Conservation (phyloP, 2,113 vertebrate species). For the Pycnonotus jocosus region DNA sequence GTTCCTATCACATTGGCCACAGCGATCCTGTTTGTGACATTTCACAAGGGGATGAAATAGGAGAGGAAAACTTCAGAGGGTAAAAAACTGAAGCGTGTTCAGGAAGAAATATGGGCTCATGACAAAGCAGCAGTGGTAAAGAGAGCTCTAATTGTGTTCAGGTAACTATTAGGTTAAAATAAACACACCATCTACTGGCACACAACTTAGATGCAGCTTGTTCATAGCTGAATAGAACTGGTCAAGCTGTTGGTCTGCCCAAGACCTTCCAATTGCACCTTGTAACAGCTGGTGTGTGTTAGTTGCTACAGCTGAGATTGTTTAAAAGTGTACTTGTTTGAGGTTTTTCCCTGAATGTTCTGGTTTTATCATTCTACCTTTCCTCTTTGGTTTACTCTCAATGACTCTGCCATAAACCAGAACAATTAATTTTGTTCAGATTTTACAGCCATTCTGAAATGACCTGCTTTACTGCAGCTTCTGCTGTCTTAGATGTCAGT, state of each 20-base stretch:
- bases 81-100: neutral
- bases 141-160: neutral
- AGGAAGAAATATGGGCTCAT: neutral
- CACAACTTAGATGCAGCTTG: neutral
- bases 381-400: neutral
- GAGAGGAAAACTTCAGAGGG: neutral
- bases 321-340: neutral
- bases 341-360: neutral
- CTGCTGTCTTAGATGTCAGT: neutral
- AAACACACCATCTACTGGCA: slow-evolving; percentile 37
- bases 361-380: slow-evolving; percentile 6
- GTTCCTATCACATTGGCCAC: neutral
- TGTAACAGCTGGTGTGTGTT: slow-evolving; percentile 20
- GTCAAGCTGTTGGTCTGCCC: slow-evolving; percentile 1
- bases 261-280: slow-evolving; percentile 11
- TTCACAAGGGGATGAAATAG: neutral
- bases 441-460: neutral
- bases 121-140: neutral
- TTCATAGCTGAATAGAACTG: neutral
- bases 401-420: neutral
- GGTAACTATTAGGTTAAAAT: slow-evolving; percentile 38
- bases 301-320: slow-evolving; percentile 16
- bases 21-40: neutral
- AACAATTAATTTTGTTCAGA: neutral
- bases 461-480: neutral